A percentile compares a stretch with the other conserved stretches of the same genome.
Conservation (phyloP, 2,888 invertebrate species). For the Geotrupes spiniger region DNA sequence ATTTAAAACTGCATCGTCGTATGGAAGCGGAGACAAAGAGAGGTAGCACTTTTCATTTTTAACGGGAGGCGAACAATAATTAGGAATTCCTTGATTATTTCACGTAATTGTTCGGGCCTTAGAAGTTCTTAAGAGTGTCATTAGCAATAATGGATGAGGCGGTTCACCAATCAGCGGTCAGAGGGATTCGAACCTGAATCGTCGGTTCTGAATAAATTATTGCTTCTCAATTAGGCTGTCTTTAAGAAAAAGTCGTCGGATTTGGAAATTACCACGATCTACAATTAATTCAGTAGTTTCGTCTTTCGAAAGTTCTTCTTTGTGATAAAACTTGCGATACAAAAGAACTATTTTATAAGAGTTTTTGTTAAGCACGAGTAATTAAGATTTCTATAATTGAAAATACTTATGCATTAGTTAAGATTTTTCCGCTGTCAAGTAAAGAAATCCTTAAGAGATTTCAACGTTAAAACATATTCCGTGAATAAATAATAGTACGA, state of each 20-base stretch:
- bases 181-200: slow-evolving; percentile 39
- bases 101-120: slow-evolving; percentile 45
- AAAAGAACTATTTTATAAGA: no score
- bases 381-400: no score
- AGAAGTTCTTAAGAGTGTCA: slow-evolving; percentile 47
- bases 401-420: no score
- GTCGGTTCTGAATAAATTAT: slow-evolving; percentile 49
- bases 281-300: slow-evolving; percentile 26
- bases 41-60: slow-evolving; percentile 45
- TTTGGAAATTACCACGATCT: slow-evolving; percentile 31
- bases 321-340: neutral
- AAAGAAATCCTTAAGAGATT: no score
- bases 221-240: slow-evolving; percentile 47
- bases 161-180: slow-evolving; percentile 44
- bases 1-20: slow-evolving; percentile 34
- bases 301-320: slow-evolving; percentile 4
- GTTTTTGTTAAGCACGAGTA: no score
- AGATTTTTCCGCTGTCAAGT: no score
- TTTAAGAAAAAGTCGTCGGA: slow-evolving; percentile 34
- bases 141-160: slow-evolving; percentile 49
- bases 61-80: slow-evolving; percentile 44
- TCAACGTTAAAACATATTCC: no score
- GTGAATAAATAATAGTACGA: no score
- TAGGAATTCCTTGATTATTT: slow-evolving; percentile 49
- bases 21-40: slow-evolving; percentile 12